Evolutionary conservation across 2,888 invertebrate species (phyloP).

Genomic region (Muschampia plurimacula): DNA sequence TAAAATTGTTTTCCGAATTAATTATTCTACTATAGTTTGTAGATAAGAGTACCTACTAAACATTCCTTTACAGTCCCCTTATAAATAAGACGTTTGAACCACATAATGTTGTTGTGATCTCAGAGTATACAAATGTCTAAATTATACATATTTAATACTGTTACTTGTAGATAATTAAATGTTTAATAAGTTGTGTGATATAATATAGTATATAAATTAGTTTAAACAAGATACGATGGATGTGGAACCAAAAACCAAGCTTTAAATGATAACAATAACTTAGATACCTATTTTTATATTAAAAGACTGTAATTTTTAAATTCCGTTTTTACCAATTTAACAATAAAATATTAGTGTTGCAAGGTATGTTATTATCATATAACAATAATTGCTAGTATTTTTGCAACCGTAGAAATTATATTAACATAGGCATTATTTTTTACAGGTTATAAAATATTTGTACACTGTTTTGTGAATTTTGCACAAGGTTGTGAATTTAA

Average conservation of each 20-base stretch:
- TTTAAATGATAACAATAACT: slow-evolving; percentile 58
- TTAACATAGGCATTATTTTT: neutral
- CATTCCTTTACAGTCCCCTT: neutral
- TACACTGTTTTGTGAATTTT: slow-evolving; percentile 17
- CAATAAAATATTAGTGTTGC: too few species aligned
- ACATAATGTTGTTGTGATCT: slow-evolving; percentile 64
- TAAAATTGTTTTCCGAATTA: too few species aligned
- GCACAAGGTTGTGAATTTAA: slow-evolving; percentile 36
- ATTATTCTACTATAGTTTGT: too few species aligned
- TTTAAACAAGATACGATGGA: slow-evolving; percentile 59
- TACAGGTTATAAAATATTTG: neutral
- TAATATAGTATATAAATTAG: slow-evolving; percentile 67
- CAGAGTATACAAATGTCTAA: slow-evolving; percentile 64
- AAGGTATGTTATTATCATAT: too few species aligned
- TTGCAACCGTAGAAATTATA: neutral
- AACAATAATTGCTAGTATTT: neutral
- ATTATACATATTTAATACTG: slow-evolving; percentile 62
- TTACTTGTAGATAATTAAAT: slow-evolving; percentile 58
- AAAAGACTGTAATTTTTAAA: neutral
- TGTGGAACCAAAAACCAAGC: slow-evolving; percentile 75
- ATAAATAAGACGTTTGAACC: slow-evolving; percentile 5
- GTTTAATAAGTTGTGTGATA: slow-evolving; percentile 74
- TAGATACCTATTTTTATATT: neutral
- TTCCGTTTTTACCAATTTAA: too few species aligned
- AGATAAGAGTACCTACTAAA: too few species aligned